Base-by-base conservation (phyloP, 2,113 vertebrate species). In the Malurus elegans region DNA sequence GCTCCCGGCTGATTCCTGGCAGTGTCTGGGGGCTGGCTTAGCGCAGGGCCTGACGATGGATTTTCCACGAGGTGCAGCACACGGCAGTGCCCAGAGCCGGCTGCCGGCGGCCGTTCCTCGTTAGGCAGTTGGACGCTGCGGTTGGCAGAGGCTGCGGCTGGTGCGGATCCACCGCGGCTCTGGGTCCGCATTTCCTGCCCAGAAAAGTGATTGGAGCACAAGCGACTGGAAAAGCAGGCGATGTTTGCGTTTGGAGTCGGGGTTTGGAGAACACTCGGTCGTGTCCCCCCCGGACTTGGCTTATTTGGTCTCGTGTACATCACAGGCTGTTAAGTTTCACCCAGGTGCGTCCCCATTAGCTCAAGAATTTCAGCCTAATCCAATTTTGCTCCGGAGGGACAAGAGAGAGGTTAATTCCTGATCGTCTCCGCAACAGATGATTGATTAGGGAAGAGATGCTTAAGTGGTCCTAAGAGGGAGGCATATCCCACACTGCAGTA, bases 41-140 rank as follows among this genome's bases (percentile, higher is more conserved):
- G 61, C 66, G 4, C 38, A 13, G 61, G 19, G 20, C 13, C 78
- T 18, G 53, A 44, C 65, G 36, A 31, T 94, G 90, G 38, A 50
- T 97, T 94, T 93, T 95, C 94, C 95, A 76, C 24, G 32, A 90
- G 84, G 71, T 50, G 87, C 28, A 5, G 88, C 62, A 5, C 15
- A 24, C 4, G 5, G 72, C 65, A 1, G 85, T 91, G 89, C 87
- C 91, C 20, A 0, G 75, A 65, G 92, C 88, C 80, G 72, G 82
- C 91, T 38, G 75, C 62, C 24, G n/a, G 2, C 0, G 34, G 69
- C 69, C 6, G 1, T 6, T 51, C 7, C 89, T 82, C 38, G 0
- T 13, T 29, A 32, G 15, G 86, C 34, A 82, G 53, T 24, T 21
- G 86, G 79, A 57, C 14, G 36, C 94, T 6, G 51, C 0, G 3